These are phyloP conservation scores for Etheostoma spectabile DNA, from an alignment of 2,113 vertebrate genomes.

Conservation along the genomic window DNA sequence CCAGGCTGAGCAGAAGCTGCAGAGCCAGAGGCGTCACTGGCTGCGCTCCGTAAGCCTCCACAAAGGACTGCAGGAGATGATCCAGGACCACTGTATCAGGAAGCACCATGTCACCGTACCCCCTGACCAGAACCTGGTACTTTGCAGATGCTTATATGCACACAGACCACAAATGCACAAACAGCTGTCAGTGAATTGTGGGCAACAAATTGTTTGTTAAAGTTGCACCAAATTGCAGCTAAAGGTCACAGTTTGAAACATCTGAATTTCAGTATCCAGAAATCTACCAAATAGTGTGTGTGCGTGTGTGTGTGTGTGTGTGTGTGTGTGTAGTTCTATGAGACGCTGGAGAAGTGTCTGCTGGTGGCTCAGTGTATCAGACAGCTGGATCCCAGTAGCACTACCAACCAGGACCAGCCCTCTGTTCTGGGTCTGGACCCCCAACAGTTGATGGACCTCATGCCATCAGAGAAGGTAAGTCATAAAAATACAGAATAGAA, in stretches of 20 bases:
- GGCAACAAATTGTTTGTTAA: no score
- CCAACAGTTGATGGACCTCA: slow-evolving; percentile 81
- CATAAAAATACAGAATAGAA: not conserved
- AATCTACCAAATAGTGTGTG: no score
- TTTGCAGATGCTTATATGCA: not conserved
- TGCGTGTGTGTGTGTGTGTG: no score
- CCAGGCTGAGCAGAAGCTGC: slow-evolving; percentile 85
- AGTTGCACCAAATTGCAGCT: not conserved
- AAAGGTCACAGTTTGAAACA: not conserved
- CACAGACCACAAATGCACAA: not conserved
- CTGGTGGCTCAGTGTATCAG: slow-evolving; percentile 83
- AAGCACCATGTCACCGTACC: slow-evolving; percentile 71
- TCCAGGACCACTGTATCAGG: slow-evolving; percentile 83
- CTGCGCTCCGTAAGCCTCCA: slow-evolving; percentile 84
- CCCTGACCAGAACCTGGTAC: slow-evolving; percentile 85
- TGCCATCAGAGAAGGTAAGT: slow-evolving; percentile 81
- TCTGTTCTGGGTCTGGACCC: slow-evolving; percentile 81
- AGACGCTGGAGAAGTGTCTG: slow-evolving; percentile 86
- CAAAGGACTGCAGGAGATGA: slow-evolving; percentile 86
- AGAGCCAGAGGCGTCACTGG: slow-evolving; percentile 82
- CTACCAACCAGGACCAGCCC: slow-evolving; percentile 57
- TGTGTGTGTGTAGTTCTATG: slow-evolving; percentile 84
- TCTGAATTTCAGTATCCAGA: not conserved
- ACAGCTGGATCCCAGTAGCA: slow-evolving; percentile 76
- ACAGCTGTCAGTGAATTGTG: not conserved